Conservation (phyloP, 2,113 vertebrate species). For the Salvelinus sp. region DNA sequence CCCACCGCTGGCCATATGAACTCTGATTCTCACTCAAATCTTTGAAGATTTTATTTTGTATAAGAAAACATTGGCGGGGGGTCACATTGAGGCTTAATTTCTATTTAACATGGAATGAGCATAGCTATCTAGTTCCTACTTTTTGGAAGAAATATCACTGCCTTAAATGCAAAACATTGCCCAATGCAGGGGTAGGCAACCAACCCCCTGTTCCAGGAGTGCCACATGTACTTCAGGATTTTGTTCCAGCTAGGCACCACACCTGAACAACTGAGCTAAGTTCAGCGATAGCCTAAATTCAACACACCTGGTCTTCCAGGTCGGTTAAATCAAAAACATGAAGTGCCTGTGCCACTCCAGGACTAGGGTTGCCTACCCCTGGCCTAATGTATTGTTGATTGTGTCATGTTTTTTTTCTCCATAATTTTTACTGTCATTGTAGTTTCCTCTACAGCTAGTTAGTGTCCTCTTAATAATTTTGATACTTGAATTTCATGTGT, state of each 20-base stretch:
- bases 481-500: constrained; percentile 76
- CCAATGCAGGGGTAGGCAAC: constrained; percentile 1
- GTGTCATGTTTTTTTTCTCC: constrained; percentile 49
- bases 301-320: too few species aligned
- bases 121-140: constrained; percentile 62
- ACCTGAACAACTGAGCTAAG: too few species aligned
- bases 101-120: constrained; percentile 35
- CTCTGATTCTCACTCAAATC: constrained; percentile 52
- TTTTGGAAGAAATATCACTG: constrained; percentile 63
- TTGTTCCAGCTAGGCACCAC: too few species aligned
- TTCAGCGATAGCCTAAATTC: too few species aligned
- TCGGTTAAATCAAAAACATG: too few species aligned
- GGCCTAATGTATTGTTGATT: constrained; percentile 69
- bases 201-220: too few species aligned
- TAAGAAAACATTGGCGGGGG: constrained; percentile 38
- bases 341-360: too few species aligned
- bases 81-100: too few species aligned
- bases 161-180: constrained; percentile 72
- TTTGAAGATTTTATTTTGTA: constrained; percentile 47
- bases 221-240: too few species aligned
- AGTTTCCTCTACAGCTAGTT: constrained; percentile 48
- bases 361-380: too few species aligned
- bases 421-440: constrained; percentile 62
- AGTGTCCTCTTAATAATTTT: constrained; percentile 69
- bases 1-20: constrained; percentile 63